Base-by-base conservation (phyloP, 2,113 vertebrate genomes). In the Fukomys damarensis region DNA sequence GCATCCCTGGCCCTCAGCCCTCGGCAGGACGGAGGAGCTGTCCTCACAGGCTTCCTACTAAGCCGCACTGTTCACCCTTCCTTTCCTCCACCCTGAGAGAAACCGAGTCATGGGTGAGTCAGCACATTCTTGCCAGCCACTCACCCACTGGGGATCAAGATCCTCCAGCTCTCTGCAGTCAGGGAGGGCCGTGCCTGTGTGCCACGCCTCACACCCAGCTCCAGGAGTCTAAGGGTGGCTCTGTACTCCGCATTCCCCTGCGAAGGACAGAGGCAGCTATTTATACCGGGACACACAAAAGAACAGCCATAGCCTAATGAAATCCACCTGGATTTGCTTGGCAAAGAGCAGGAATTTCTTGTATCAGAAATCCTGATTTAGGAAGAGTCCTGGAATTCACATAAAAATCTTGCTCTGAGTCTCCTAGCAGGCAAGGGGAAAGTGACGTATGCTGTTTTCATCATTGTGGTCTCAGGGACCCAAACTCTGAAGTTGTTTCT, bases 81-180 rank as follows among this genome's bases (percentile, higher is more conserved):
- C 63, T 81, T 46, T 59, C 49, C 68, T 87, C 88, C 49, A 41
- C 72, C 85, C 41, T 3, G 10, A 61, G 82, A 97, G 94, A 91
- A 91, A 77, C 89, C 1, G 58, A 93, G 86, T 38, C 35, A 2
- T 0, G 3, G 59, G 6, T 97, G 94, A 94, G 74, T 96, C 95
- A 95, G 95, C 81, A 93, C 86, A 79, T 95, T 94, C 80, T 65
- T 82, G 49, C 66, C 76, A n/a, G 0, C 72, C 49, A 89, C 86
- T 92, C 93, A 28, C 61, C 86, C 89, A 0, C 87, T 80, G 24
- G 20, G 49, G 77, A 70, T 32, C 84, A 58, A 85, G 65, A 24
- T 38, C 32, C 16, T 43, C 76, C 96, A 81, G 84, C 90, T 38
- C 74, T 54, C 7, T 0, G 32, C 81, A 59, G 41, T 81, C 52